phyloP scores from a whole-genome alignment of 2,797 vertebrate genomes.

The Scarus forsteni region DNA sequence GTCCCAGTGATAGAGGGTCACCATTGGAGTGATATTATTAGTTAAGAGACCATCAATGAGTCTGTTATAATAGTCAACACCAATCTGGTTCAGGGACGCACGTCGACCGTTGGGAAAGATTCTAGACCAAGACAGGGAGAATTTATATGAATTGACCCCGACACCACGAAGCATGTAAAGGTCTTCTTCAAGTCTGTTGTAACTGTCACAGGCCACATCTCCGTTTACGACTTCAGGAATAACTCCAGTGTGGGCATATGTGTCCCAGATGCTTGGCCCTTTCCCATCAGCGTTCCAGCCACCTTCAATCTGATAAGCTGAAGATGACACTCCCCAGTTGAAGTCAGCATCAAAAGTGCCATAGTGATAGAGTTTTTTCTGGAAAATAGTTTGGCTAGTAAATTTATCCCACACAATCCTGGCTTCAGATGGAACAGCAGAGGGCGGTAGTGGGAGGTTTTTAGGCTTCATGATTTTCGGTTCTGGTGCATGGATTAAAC shows the following conservation, averaged over 20 bases:
- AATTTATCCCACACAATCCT: conserved; percentile 92
- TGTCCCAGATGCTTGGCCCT: conserved; percentile 93
- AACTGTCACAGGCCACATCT: conserved; percentile 92
- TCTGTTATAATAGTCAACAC: conserved; percentile 91
- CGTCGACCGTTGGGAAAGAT: conserved; percentile 90
- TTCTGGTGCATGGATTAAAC: background rate
- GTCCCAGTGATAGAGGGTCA: conserved; percentile 94
- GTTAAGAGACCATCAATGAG: conserved; percentile 88
- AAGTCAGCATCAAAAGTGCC: conserved; percentile 89
- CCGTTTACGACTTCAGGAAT: conserved; percentile 83
- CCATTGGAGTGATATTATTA: conserved; percentile 88
- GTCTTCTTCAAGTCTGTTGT: conserved; percentile 89
- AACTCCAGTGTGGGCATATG: conserved; percentile 86
- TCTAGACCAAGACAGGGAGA: conserved; percentile 96
- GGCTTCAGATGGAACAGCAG: conserved; percentile 86
- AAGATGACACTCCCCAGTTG: conserved; percentile 91
- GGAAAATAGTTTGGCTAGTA: conserved; percentile 86
- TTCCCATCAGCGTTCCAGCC: conserved; percentile 93
- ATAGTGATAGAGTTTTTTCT: conserved; percentile 90
- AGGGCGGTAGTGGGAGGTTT: conserved; percentile 2
- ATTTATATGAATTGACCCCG: conserved; percentile 88
- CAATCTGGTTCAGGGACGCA: conserved; percentile 84
- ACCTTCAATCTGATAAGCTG: conserved; percentile 95
- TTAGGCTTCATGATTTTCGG: background rate
- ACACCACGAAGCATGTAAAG: conserved; percentile 90